Conservation (phyloP, 2,888 invertebrate genomes). For the Gibbula magus region DNA sequence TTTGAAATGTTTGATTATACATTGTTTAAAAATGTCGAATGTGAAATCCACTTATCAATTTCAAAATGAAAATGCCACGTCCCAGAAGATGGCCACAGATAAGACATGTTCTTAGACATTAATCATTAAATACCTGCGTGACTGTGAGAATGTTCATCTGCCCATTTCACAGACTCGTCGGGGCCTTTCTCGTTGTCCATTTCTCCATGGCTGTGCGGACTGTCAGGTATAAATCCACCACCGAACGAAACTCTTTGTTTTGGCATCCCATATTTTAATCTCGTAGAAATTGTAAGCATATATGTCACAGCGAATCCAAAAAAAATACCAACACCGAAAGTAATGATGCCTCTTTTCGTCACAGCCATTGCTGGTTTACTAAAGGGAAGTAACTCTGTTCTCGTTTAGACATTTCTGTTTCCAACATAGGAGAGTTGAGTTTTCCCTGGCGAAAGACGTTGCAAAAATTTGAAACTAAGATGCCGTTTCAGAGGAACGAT, state of each 20-base stretch:
- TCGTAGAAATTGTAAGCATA: slow-evolving; percentile 35
- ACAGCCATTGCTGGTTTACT: slow-evolving; percentile 9
- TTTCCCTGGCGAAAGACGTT: too few species aligned
- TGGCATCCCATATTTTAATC: background rate
- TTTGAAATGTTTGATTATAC: too few species aligned
- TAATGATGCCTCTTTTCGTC: slow-evolving; percentile 43
- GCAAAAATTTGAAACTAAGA: too few species aligned
- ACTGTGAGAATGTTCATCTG: slow-evolving; percentile 49
- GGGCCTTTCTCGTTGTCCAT: slow-evolving; percentile 49
- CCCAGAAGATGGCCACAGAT: too few species aligned
- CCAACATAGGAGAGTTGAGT: too few species aligned
- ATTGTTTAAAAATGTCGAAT: too few species aligned
- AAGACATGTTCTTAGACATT: too few species aligned
- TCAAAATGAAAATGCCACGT: too few species aligned
- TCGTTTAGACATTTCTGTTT: background rate
- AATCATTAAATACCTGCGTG: slow-evolving; percentile 43
- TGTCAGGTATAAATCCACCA: slow-evolving; percentile 45
- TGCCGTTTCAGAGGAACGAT: too few species aligned
- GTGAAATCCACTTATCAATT: too few species aligned
- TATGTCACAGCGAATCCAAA: slow-evolving; percentile 53
- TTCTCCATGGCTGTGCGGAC: slow-evolving; percentile 54
- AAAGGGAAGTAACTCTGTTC: slow-evolving; percentile 22
- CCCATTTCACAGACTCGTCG: slow-evolving; percentile 45
- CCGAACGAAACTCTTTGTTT: background rate
- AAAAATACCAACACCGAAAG: slow-evolving; percentile 50